Evolutionary conservation across 2,888 invertebrate genomes (phyloP).

Genomic region (Polydrusus pterygomalis): DNA sequence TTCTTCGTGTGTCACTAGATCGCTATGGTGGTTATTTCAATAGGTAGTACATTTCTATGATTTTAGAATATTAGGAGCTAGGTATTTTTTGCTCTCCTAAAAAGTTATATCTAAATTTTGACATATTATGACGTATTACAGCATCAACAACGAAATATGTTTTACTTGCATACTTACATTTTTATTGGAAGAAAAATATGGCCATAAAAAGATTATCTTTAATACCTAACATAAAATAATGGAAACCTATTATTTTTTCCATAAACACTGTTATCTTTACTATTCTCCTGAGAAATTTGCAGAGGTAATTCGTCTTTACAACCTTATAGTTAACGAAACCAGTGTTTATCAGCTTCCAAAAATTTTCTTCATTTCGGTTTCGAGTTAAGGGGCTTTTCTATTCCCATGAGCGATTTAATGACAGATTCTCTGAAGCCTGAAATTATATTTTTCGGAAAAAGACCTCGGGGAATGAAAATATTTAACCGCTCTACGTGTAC

Average conservation of each 20-base stretch:
- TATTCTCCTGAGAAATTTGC: neutral
- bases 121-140: too few species aligned
- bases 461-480: conserved; percentile 27
- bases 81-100: too few species aligned
- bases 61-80: too few species aligned
- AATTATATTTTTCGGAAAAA: conserved; percentile 39
- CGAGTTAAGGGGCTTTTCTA: conserved; percentile 24
- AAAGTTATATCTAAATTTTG: too few species aligned
- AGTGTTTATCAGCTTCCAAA: conserved; percentile 26
- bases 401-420: conserved; percentile 33
- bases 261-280: conserved; percentile 1
- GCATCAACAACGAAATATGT: too few species aligned
- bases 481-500: neutral
- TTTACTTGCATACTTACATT: neutral
- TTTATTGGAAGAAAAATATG: neutral
- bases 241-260: conserved; percentile 3
- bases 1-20: too few species aligned
- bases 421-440: conserved; percentile 38
- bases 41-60: too few species aligned
- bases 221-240: neutral
- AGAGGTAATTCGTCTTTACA: conserved; percentile 20
- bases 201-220: neutral
- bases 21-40: too few species aligned
- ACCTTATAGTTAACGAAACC: conserved; percentile 31
- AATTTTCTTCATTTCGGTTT: conserved; percentile 25